Percentiles rank a stretch among this genome's conserved stretches.
Evolutionary conservation across 2,888 invertebrate genomes (phyloP).

Genomic region (Corbicula japonica): DNA sequence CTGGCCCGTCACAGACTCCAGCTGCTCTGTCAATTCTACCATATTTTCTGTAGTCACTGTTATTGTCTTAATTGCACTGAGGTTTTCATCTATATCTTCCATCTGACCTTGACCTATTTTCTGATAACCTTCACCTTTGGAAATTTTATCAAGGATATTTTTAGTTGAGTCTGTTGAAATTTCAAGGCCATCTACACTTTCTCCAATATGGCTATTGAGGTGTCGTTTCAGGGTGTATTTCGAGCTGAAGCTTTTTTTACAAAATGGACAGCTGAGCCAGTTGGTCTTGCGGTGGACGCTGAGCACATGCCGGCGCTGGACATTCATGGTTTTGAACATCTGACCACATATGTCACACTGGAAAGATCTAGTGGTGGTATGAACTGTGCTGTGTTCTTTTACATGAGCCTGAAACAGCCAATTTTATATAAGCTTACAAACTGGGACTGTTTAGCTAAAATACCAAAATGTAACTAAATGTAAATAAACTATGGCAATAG

Average conservation of each 20-base stretch:
- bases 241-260: conserved; percentile 86
- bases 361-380: conserved; percentile 87
- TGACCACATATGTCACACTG: conserved; percentile 88
- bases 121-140: background rate
- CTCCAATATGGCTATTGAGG: conserved; percentile 80
- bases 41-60: conserved; percentile 58
- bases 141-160: background rate
- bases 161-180: conserved; percentile 5
- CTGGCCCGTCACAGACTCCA: conserved; percentile 32
- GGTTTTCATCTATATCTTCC: conserved; percentile 57
- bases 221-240: conserved; percentile 86
- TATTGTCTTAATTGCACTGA: conserved; percentile 63
- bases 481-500: too few species aligned
- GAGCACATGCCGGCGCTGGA: conserved; percentile 86
- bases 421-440: too few species aligned
- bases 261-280: conserved; percentile 83
- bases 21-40: conserved; percentile 35
- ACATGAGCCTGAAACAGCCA: conserved; percentile 86
- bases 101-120: conserved; percentile 35
- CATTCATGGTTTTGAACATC: conserved; percentile 87
- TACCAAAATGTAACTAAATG: too few species aligned
- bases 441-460: too few species aligned
- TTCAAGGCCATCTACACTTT: too few species aligned
- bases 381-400: conserved; percentile 85
- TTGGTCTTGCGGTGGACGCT: conserved; percentile 86